Evolutionary conservation across 2,888 invertebrate species (phyloP), one percentile per base, ranked within the genome.

Genomic region (Ichneumoninae sp.): DNA sequence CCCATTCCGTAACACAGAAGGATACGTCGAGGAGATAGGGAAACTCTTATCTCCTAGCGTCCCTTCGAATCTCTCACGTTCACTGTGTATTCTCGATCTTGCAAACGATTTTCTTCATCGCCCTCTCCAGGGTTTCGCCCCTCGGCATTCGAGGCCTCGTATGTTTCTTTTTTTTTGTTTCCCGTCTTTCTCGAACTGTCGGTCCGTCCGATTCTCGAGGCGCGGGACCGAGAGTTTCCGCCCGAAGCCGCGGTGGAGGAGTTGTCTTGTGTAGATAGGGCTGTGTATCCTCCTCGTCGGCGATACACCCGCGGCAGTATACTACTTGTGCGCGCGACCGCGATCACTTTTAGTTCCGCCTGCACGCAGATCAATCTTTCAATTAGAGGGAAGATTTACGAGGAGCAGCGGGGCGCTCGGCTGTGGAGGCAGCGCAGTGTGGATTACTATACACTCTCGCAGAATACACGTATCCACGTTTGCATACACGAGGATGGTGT

Each of bases 351-450:
- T 88, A 88, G 89, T 89, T 89, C 89, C 90, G 88, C 87, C 87
- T 82, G 84, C 84, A 86, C 83, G 86, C 86, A 87, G 91, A 90
- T 91, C 92, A 90, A 91, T 91, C 92, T 90, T 91, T 90, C 91
- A 92, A 91, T 92, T 92, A 91, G 88, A 88, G 78, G 76, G 22
- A 80, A 79, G 90, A 92, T 91, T 92, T 91, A 91, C 88, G 89
- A 87, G 80, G 89, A 87, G 80, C 84, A 85, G 84, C 86, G 86
- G 86, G 87, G 83, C 87, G 86, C 87, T 81, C 60, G 75, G 26
- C 71, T 79, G 65, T 75, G 77, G 78, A 84, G 76, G 84, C 81
- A 30, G 30, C 57, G 44, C 52, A 66, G 66, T 16, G 85, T 80
- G 65, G 77, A 84, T 62, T 47, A 47, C 44, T 16, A 10, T 47